Evolutionary conservation across 2,797 vertebrate genomes (phyloP).

Genomic region (Melanotaenia parkinsoni): DNA sequence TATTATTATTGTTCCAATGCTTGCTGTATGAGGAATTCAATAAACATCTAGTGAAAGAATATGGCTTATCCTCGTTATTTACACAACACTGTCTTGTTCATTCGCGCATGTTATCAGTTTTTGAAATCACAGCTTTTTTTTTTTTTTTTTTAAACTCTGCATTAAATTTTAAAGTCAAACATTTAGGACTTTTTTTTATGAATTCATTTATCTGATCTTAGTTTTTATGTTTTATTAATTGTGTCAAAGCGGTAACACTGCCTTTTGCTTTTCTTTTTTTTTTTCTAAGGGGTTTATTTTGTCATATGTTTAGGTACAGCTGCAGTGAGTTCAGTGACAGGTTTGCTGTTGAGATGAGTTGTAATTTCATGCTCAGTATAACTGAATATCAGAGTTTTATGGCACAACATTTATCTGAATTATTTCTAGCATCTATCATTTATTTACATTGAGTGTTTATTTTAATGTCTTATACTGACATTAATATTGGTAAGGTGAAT

Average conservation of each 20-base stretch:
- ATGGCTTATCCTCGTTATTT: conserved; percentile 50
- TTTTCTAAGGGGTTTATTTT: not conserved
- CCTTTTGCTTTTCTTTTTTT: no score
- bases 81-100: not conserved
- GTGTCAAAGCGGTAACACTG: not conserved
- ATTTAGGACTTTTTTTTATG: not conserved
- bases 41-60: conserved; percentile 73
- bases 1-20: conserved; percentile 60
- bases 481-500: not conserved
- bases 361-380: not conserved
- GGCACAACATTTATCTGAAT: not conserved
- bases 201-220: not conserved
- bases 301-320: not conserved
- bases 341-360: not conserved
- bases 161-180: not conserved
- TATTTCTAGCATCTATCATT: not conserved
- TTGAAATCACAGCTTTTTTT: not conserved
- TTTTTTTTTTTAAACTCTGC: not conserved
- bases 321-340: not conserved
- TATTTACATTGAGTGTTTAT: not conserved
- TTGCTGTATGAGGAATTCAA: conserved; percentile 71
- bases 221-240: not conserved
- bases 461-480: not conserved
- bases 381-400: not conserved
- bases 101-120: conserved; percentile 1